Evolutionary conservation across 2,888 invertebrate species (phyloP), one percentile per base, ranked within the genome.

Genomic region (Polyommatus iphigenia): DNA sequence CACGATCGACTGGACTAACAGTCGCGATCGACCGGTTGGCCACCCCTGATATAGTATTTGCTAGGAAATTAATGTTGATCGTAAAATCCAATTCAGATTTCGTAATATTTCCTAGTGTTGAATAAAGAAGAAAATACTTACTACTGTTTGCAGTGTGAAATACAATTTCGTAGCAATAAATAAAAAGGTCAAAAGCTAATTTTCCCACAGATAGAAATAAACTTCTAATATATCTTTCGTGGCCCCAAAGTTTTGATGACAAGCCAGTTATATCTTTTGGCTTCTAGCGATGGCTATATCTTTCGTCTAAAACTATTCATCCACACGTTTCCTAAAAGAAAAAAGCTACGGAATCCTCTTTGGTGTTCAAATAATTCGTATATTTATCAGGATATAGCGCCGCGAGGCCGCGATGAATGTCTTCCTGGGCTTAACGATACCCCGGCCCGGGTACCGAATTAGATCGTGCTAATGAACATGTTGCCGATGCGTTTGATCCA

Each of bases 361-460:
- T 32, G 67, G 29, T 24, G 24, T 24, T 67, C 15, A 6, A 15
- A 67, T 32, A 32, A 32, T 67, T 67, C 4, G 62, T 67, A 20
- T 24, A 67, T 67, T 67, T 67, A 67, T 67, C 67, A 67, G 67
- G 67, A 67, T 67, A 67, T 32, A 15, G 29, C 15, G 67, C 41
- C n/a, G n/a, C n/a, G n/a, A n/a, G 8, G 20, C 50, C 7, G 46
- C 50, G 75, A 75, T 75, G 75, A 18, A 54, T 50, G 75, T 50
- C 75, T 75, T 75, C 75, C 75, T 54, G 75, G 75, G 24, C 41
- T 67, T 54, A 75, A 75, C 75, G 75, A 29, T 29, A 20, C 50
- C 18, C 24, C 18, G 54, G 54, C 3, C 10, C 32, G 18, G 41
- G 20, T 8, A 41, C 75, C 24, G 75, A 75, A 75, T 75, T 75